Evolutionary conservation across 2,113 vertebrate genomes (phyloP).

Genomic region (Onychostoma macrolepis): DNA sequence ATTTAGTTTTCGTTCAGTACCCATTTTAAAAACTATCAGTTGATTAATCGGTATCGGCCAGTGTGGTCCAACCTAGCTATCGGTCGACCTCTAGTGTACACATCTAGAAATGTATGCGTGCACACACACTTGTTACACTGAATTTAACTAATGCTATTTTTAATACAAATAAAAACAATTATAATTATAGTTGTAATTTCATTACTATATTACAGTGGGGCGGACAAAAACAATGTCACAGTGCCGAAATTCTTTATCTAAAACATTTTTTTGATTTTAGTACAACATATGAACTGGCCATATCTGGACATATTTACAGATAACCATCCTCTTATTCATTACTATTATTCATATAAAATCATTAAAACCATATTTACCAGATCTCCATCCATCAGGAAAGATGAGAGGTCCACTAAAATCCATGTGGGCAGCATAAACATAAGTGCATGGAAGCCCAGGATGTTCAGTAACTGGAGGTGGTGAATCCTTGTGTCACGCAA

Average conservation of each 20-base stretch:
- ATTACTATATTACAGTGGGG: neutral
- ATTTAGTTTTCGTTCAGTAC: no score
- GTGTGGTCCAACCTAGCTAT: no score
- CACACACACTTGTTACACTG: neutral
- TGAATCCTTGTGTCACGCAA: slow-evolving; percentile 90
- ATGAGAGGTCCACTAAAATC: slow-evolving; percentile 92
- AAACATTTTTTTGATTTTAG: neutral
- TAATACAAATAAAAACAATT: neutral
- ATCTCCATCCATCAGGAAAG: slow-evolving; percentile 91
- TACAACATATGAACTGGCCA: neutral
- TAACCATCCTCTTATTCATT: neutral
- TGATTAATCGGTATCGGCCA: no score
- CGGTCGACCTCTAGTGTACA: no score
- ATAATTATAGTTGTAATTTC: neutral
- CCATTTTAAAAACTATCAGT: no score
- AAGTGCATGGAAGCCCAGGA: slow-evolving; percentile 91
- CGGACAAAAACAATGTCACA: neutral
- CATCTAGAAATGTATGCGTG: no score
- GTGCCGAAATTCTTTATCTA: neutral
- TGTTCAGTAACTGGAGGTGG: slow-evolving; percentile 91
- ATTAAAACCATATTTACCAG: slow-evolving; percentile 79
- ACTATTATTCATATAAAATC: neutral
- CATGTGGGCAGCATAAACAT: slow-evolving; percentile 98
- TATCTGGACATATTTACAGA: neutral
- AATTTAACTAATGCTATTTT: neutral